Evolutionary conservation across 2,797 vertebrate species (phyloP).

Genomic region (Falco rusticolus): DNA sequence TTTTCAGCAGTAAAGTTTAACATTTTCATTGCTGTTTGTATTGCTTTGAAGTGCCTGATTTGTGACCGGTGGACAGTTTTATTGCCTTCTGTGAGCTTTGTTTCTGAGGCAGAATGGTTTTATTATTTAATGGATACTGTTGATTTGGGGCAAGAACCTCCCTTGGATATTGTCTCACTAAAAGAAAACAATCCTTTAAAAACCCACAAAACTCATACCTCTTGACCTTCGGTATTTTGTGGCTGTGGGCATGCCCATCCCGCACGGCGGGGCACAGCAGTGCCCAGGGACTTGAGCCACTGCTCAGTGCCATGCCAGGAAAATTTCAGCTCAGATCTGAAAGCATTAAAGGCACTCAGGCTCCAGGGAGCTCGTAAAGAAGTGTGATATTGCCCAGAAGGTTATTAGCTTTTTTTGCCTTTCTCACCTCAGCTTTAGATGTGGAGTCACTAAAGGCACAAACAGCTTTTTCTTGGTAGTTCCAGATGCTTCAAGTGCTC

Average conservation of each 20-base stretch:
- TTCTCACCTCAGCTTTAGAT: neutral
- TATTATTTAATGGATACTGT: neutral
- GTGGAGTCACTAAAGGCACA: neutral
- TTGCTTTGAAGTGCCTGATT: constrained; percentile 28
- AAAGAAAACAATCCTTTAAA: neutral
- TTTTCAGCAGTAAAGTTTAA: neutral
- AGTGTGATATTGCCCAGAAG: neutral
- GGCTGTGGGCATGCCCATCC: neutral
- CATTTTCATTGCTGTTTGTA: constrained; percentile 11
- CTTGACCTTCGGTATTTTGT: neutral
- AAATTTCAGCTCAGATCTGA: neutral
- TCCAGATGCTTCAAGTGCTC: neutral
- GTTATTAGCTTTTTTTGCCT: neutral
- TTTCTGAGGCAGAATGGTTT: neutral
- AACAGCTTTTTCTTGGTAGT: neutral
- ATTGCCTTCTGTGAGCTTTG: constrained; percentile 6
- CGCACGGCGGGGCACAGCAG: fast-evolving
- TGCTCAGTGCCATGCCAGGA: neutral
- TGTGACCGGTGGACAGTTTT: constrained; percentile 29
- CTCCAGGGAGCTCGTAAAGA: neutral
- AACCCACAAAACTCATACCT: neutral
- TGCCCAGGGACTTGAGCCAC: neutral
- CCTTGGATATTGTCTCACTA: neutral
- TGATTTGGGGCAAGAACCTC: constrained; percentile 25
- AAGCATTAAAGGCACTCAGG: neutral